Percentiles rank a stretch among this genome's conserved stretches.
phyloP scores from a whole-genome alignment of 1,140 invertebrate species.

The Zaprionus vittiger region DNA sequence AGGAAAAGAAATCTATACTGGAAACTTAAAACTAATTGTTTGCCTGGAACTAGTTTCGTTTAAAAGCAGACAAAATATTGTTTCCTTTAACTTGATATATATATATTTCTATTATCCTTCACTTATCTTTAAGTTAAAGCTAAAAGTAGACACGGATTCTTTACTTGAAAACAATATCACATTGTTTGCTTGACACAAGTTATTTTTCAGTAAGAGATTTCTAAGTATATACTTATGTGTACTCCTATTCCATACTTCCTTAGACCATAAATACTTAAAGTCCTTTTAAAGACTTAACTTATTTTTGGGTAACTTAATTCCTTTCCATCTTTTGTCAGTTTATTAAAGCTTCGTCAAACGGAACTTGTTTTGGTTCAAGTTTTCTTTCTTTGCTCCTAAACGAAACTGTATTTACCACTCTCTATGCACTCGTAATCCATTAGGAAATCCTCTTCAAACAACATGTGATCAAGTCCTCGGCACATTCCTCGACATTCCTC shows the following conservation, averaged over 20 bases:
- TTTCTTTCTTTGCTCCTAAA: background rate
- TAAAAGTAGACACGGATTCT: too few species aligned
- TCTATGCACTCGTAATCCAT: conserved; percentile 8
- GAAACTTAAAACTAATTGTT: background rate
- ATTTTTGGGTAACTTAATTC: background rate
- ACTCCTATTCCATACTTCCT: too few species aligned
- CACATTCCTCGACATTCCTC: background rate
- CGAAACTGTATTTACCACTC: conserved; percentile 5
- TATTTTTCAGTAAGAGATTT: background rate
- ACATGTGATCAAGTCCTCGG: conserved; percentile 19
- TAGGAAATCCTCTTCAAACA: conserved; percentile 21
- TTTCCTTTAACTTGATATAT: background rate
- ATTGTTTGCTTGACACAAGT: background rate
- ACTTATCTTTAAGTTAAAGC: background rate
- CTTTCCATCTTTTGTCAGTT: background rate
- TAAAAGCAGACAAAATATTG: background rate
- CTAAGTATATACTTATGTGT: background rate
- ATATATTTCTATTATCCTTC: background rate
- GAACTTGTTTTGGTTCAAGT: background rate
- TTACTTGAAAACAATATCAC: background rate
- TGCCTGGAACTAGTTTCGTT: background rate
- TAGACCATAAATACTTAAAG: too few species aligned
- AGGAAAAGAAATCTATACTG: background rate
- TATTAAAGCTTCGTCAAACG: background rate
- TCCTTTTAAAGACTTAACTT: background rate